Conservation (phyloP, 2,113 vertebrate genomes). For the Onychorhynchus coronatus region DNA sequence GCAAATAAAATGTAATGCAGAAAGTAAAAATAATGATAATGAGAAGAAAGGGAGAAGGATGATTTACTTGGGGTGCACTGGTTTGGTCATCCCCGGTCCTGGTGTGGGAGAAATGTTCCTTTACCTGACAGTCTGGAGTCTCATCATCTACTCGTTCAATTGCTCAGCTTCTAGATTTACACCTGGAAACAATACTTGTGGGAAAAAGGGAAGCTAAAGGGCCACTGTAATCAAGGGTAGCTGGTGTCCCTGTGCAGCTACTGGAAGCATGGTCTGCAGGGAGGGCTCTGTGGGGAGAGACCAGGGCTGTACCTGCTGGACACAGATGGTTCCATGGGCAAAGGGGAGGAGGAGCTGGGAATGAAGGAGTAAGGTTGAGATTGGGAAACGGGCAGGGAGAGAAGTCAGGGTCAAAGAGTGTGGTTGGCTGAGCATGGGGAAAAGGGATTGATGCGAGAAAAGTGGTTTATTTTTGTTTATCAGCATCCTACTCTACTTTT, state of each 20-base stretch:
- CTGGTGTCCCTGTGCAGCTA: accelerated
- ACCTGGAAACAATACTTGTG: conserved; percentile 72
- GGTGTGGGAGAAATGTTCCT: background rate
- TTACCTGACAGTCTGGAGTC: conserved; percentile 15
- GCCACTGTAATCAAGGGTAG: background rate
- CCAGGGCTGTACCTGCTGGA: accelerated
- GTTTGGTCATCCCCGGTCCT: background rate
- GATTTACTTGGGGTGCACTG: background rate
- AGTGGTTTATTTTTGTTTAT: background rate
- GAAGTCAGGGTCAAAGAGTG: background rate
- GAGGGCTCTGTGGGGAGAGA: accelerated
- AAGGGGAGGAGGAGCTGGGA: background rate
- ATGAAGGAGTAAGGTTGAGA: too few relatives aligned
- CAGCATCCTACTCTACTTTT: background rate
- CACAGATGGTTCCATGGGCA: accelerated
- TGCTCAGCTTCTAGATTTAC: conserved; percentile 77
- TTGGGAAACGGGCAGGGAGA: background rate
- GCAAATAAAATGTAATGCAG: background rate
- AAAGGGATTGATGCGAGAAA: background rate
- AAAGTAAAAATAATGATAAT: background rate
- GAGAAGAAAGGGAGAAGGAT: background rate
- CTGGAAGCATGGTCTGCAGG: background rate
- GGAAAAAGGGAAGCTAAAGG: conserved; percentile 16
- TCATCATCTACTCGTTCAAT: conserved; percentile 70
- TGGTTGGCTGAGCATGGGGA: background rate